phyloP scores from a whole-genome alignment of 1,140 invertebrate genomes.

The Neotoxoptera formosana region DNA sequence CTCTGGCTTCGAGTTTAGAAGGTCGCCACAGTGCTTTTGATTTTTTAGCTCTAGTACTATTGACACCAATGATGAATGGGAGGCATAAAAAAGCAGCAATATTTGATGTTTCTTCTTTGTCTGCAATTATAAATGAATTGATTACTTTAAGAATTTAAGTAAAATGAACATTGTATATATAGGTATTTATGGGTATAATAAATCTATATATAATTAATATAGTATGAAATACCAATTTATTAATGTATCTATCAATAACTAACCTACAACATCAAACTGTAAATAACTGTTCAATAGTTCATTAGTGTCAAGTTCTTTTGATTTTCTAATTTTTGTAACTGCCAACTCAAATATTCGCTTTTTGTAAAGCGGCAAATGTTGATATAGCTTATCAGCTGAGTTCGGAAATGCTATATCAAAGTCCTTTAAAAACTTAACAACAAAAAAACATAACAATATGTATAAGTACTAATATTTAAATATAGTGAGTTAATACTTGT shows the following conservation, averaged over 20 bases:
- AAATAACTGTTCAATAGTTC: not conserved
- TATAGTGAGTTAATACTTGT: not conserved
- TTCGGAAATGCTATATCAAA: not conserved
- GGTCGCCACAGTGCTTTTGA: not conserved
- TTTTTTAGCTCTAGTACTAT: not conserved
- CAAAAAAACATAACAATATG: not conserved
- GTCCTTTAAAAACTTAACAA: not conserved
- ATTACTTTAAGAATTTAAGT: no score
- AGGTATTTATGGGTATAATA: no score
- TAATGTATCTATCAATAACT: not conserved
- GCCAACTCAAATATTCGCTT: not conserved
- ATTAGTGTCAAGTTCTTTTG: not conserved
- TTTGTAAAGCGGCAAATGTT: not conserved
- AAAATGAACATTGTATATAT: no score
- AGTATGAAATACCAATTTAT: not conserved
- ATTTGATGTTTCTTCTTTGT: conserved; percentile 14
- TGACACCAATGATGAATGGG: not conserved
- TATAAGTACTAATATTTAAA: not conserved
- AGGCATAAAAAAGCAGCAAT: not conserved
- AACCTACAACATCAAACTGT: not conserved
- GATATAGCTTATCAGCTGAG: not conserved
- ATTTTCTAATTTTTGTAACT: not conserved
- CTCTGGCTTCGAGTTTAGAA: not conserved
- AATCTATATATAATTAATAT: not conserved
- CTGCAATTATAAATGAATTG: not conserved